Evolutionary conservation across 2,888 invertebrate genomes (phyloP), one percentile per base, ranked within the genome.

Genomic region (Lycocerus yunnanus): DNA sequence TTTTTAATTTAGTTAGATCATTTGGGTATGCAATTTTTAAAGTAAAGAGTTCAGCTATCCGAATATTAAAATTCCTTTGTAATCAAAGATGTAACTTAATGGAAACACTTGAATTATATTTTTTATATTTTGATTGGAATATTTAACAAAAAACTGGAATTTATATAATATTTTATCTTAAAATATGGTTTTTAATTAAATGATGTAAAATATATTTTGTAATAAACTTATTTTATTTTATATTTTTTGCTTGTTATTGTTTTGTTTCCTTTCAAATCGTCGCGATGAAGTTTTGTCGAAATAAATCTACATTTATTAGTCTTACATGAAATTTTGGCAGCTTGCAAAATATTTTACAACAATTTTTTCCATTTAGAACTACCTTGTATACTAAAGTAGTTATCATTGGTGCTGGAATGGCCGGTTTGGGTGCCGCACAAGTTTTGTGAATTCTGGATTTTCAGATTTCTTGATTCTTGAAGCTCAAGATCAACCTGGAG

Each of bases 381-480:
- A 15, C 58, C 6, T 11, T 58, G 11, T n/a, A 58, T 11, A 59
- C 58, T 67, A 73, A 77, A 70, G 85, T 91, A 20, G 86, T 89
- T 2, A 89, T 92, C 74, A 81, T 92, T 65, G 92, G 92, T 10
- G 91, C 90, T 66, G 92, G 92, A 15, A 88, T 91, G 78, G 90
- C 90, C 15, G 91, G 92, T 43, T 84, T 92, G 72, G 89, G 89
- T 63, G 91, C 91, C 20, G 91, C 91, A 0, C 85, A 85, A 74
- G 87, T 87, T 10, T 92, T 1, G 80, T 86, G 15, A 81, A 88
- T 73, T 82, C 85, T 61, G 88, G 88, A 65, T 85, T 89, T 72
- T 80, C 84, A 14, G 86, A 91, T 81, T 87, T 91, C 75, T 79
- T 89, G 20, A 82, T 92, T 58, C 77, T 92, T 3, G 92, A 92